Percentiles rank a stretch among this genome's conserved stretches.
phyloP scores from a whole-genome alignment of 2,113 vertebrate species.

The Gymnobelideus leadbeateri region DNA sequence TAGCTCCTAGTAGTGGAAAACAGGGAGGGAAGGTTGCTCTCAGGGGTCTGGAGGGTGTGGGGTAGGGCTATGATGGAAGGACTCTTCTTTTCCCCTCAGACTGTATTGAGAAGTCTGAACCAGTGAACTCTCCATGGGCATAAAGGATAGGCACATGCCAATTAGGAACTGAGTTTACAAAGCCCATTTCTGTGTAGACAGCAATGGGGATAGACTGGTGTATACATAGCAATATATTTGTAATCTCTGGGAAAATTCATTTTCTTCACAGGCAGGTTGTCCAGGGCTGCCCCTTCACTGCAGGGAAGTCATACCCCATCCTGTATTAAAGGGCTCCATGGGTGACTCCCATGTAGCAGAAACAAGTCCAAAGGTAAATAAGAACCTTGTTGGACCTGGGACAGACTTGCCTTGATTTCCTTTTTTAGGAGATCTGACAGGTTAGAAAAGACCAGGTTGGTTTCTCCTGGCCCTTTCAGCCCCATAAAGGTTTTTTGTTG shows the following conservation, averaged over 20 bases:
- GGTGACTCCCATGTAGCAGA: neutral
- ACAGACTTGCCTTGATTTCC: neutral
- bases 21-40: neutral
- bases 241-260: neutral
- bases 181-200: neutral
- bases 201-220: conserved; percentile 34
- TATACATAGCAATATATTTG: conserved; percentile 31
- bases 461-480: neutral
- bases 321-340: neutral
- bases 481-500: neutral
- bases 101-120: neutral
- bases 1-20: fast-evolving
- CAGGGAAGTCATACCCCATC: neutral
- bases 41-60: neutral
- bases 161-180: conserved; percentile 27
- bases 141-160: conserved; percentile 43
- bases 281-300: neutral
- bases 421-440: neutral
- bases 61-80: neutral
- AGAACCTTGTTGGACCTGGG: neutral
- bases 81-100: neutral
- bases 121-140: neutral
- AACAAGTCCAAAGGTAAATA: neutral
- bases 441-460: neutral
- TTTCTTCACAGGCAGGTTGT: neutral